Evolutionary conservation across 2,113 vertebrate genomes (phyloP), one percentile per base, ranked within the genome.

Genomic region (Bettongia penicillata): DNA sequence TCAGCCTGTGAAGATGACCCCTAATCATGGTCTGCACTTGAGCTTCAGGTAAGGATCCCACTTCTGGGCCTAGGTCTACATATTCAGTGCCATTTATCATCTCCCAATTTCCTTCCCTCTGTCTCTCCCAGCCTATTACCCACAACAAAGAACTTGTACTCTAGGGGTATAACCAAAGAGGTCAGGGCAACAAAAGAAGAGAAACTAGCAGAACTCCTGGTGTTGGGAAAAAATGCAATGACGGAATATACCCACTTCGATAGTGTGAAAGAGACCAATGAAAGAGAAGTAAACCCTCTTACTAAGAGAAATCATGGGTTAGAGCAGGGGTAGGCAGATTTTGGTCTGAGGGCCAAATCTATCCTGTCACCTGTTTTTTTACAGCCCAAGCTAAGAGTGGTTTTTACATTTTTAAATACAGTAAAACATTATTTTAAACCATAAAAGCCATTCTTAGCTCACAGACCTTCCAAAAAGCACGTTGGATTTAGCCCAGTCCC

Each of bases 1-100:
- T 97, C 99, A 99, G 97, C 99, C 99, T 48, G 99, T 99, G 97
- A 99, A 99, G 98, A 99, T 99, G 99, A 98, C 99, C 1, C 99
- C 99, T 10, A 99, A 99, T 95, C 99, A 99, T 0, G 99, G 99
- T 37, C 98, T 99, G 91, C 99, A 99, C 97, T 99, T 99, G 94
- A 99, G 99, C 97, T 99, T 99, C 99, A 99, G 99, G 99, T 99
- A 98, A 97, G 94, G 89, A 31, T 89, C 0, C 0, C 23, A 26
- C 37, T 14, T 49, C 51, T 48, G 10, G n/a, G 47, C 49, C 51
- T 50, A 14, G n/a, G 47, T 49, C 50, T 51, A 43, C 51, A 43
- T 26, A 89, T 94, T 90, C 37, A 22, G 22, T 43, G 31, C 19
- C 68, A 37, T 84, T 84, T 84, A 23, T n/a, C 68, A n/a, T 43